Conservation (phyloP, 2,888 invertebrate genomes). For the Dusona sp. region DNA sequence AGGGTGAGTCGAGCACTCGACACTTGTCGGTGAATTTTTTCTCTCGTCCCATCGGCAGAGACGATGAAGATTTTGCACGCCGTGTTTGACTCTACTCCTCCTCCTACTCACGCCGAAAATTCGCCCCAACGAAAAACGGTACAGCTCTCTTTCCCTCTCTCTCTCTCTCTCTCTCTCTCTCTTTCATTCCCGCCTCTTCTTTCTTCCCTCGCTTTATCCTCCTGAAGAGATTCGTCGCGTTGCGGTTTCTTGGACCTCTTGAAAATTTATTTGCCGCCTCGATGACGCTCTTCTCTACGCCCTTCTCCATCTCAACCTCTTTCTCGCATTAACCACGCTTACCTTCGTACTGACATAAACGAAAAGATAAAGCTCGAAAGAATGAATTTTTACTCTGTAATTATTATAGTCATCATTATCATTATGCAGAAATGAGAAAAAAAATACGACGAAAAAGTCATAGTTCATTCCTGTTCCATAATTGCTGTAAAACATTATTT, state of each 20-base stretch:
- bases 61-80: constrained; percentile 69
- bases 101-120: constrained; percentile 47
- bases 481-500: not conserved
- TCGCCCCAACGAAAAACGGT: constrained; percentile 45
- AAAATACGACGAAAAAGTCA: not conserved
- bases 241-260: constrained; percentile 69
- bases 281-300: constrained; percentile 56
- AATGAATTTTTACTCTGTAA: constrained; percentile 25
- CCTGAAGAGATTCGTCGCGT: constrained; percentile 69
- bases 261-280: constrained; percentile 72
- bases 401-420: constrained; percentile 34
- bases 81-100: constrained; percentile 58
- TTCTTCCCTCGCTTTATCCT: not conserved
- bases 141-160: constrained; percentile 19
- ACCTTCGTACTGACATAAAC: constrained; percentile 23
- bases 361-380: constrained; percentile 29
- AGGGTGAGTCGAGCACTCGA: constrained; percentile 21
- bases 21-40: constrained; percentile 42
- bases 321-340: constrained; percentile 52
- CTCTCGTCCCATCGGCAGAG: constrained; percentile 49
- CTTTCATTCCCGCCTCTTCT: constrained; percentile 17
- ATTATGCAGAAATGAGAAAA: not conserved
- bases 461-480: not conserved
- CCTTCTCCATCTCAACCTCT: constrained; percentile 38
- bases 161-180: constrained; percentile 28